Evolutionary conservation across 2,113 vertebrate genomes (phyloP), one percentile per base, ranked within the genome.

Genomic region (Myrmophylax atrothorax): DNA sequence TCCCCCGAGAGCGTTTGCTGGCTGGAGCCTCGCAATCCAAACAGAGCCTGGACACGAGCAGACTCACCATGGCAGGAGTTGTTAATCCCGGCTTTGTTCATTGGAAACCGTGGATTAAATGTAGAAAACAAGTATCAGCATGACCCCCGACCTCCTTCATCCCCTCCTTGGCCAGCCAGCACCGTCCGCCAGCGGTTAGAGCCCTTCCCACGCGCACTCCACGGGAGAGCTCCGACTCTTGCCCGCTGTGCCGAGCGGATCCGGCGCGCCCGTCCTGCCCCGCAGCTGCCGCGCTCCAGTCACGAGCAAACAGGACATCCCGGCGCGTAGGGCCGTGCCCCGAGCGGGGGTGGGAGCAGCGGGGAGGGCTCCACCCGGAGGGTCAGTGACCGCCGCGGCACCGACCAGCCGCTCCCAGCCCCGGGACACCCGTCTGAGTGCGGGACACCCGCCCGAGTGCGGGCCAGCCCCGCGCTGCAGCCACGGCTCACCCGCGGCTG

Each of bases 21-120:
- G 18, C 63, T 44, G 76, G 52, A 90, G 56, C 62, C 47, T 68
- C 28, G 60, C 2, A 42, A 6, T 17, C n/a, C 59, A 44, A 79
- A 69, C 73, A 31, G 58, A 64, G 87, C 77, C 10, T n/a, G 64
- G 80, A 67, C 56, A 52, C 50, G 17, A 84, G 64, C 74, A 46
- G 55, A 94, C 95, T 97, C 88, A 94, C 95, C 95, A 19, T 23
- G 78, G 92, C 73, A 89, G 78, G 60, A 85, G 81, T 55, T 55
- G 87, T 56, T 88, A 94, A 81, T 86, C 91, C 83, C 26, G 76
- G 73, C 16, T 94, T 62, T 74, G 94, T 81, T 91, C 96, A 94
- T 92, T 46, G 70, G 93, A 87, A 93, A 72, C 16, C 7, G 63
- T 46, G 83, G 83, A 64, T 83, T 50, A 84, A 90, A 87, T 0